Evolutionary conservation across 1,140 invertebrate species (phyloP).

Genomic region (Papilio helenus): DNA sequence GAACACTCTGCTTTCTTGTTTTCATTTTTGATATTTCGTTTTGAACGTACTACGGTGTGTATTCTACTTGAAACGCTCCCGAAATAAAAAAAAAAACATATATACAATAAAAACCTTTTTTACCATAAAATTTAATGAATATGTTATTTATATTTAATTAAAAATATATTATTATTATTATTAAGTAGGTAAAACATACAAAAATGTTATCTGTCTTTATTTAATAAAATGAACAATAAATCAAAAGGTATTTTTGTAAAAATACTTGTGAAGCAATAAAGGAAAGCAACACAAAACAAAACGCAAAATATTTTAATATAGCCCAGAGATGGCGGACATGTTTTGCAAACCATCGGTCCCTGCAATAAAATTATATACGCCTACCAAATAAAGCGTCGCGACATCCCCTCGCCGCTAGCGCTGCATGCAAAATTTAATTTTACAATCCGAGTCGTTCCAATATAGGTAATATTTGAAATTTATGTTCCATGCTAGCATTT

Average conservation of each 20-base stretch:
- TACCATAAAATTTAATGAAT: background rate
- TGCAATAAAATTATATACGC: slow-evolving; percentile 83
- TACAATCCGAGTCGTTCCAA: slow-evolving; percentile 77
- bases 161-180: background rate
- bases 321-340: slow-evolving; percentile 66
- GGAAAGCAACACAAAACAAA: background rate
- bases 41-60: background rate
- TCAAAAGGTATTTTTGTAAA: slow-evolving; percentile 3
- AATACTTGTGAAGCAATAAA: slow-evolving; percentile 12
- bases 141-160: background rate
- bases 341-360: slow-evolving; percentile 79
- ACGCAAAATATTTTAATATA: slow-evolving; percentile 58
- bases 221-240: background rate
- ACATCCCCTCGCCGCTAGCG: slow-evolving; percentile 63
- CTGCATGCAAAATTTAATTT: slow-evolving; percentile 83
- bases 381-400: slow-evolving; percentile 77
- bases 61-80: background rate
- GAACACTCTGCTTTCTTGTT: slow-evolving; percentile 9
- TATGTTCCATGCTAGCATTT: slow-evolving; percentile 80
- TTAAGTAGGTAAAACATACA: background rate
- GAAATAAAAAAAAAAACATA: background rate
- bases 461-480: slow-evolving; percentile 82
- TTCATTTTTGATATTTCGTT: slow-evolving; percentile 19
- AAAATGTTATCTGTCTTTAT: background rate
- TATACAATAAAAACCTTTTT: background rate